These are phyloP conservation scores for Cinclus mexicanus DNA, from an alignment of 2,113 vertebrate genomes.

Conservation along the genomic window DNA sequence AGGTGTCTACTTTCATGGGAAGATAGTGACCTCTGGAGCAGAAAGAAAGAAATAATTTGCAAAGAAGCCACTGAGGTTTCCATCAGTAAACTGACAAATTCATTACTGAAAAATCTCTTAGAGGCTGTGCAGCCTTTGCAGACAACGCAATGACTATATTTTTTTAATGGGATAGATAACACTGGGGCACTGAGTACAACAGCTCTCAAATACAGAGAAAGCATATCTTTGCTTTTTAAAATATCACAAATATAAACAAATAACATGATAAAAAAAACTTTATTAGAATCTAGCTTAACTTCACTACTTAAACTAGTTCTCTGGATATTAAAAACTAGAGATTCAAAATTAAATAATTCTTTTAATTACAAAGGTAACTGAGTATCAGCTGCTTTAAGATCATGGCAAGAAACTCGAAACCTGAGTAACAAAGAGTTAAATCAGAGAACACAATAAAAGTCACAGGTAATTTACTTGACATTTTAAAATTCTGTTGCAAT, in stretches of 20 bases:
- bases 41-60: constrained; percentile 54
- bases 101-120: neutral
- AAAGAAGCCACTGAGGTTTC: neutral
- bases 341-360: neutral
- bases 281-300: neutral
- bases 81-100: neutral
- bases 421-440: neutral
- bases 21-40: constrained; percentile 67
- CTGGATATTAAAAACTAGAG: neutral
- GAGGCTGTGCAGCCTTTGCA: neutral
- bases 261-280: neutral
- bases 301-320: neutral
- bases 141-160: neutral
- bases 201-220: neutral
- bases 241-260: neutral
- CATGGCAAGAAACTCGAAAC: neutral
- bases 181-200: neutral
- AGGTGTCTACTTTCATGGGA: constrained; percentile 46
- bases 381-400: neutral
- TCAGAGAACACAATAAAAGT: neutral
- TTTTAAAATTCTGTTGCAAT: neutral
- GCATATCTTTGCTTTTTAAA: neutral
- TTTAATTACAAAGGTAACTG: neutral
- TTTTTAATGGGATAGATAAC: neutral
- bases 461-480: neutral